A percentile compares a stretch with the other conserved stretches of the same genome.
phyloP scores from a whole-genome alignment of 2,888 invertebrate genomes.

The Drosophila kambysellisi region DNA sequence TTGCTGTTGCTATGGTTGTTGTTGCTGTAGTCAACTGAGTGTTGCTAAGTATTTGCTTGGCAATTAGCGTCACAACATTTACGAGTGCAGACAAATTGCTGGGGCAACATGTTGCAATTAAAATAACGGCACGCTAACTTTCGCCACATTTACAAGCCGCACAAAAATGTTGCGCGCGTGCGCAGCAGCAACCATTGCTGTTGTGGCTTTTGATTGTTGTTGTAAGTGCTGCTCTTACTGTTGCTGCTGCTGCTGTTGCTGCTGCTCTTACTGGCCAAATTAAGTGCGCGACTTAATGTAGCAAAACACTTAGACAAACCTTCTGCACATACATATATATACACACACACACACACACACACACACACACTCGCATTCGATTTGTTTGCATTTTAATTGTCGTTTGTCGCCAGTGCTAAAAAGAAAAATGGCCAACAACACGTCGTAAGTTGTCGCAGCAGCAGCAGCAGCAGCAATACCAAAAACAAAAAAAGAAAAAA shows the following conservation, averaged over 20 bases:
- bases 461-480: slow-evolving; percentile 34
- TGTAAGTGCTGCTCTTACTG: slow-evolving; percentile 39
- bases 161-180: slow-evolving; percentile 74
- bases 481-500: slow-evolving; percentile 8
- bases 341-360: slow-evolving; percentile 5
- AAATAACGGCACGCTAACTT: slow-evolving; percentile 78
- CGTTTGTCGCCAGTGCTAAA: slow-evolving; percentile 71
- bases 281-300: slow-evolving; percentile 69
- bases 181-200: slow-evolving; percentile 54
- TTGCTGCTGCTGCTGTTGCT: slow-evolving; percentile 44
- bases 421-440: slow-evolving; percentile 75
- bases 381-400: slow-evolving; percentile 78
- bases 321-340: slow-evolving; percentile 51
- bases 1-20: slow-evolving; percentile 19
- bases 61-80: slow-evolving; percentile 76
- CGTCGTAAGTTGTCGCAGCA: slow-evolving; percentile 59
- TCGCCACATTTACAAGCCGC: slow-evolving; percentile 65
- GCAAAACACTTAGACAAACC: slow-evolving; percentile 75
- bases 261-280: slow-evolving; percentile 60
- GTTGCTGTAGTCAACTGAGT: slow-evolving; percentile 7
- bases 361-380: slow-evolving; percentile 50
- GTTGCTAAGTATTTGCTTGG: slow-evolving; percentile 45
- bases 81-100: slow-evolving; percentile 78
- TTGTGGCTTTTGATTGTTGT: slow-evolving; percentile 26
- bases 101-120: slow-evolving; percentile 78